These are phyloP conservation scores for Copsychus sechellarum DNA, from an alignment of 2,113 vertebrate genomes.

Conservation along the genomic window DNA sequence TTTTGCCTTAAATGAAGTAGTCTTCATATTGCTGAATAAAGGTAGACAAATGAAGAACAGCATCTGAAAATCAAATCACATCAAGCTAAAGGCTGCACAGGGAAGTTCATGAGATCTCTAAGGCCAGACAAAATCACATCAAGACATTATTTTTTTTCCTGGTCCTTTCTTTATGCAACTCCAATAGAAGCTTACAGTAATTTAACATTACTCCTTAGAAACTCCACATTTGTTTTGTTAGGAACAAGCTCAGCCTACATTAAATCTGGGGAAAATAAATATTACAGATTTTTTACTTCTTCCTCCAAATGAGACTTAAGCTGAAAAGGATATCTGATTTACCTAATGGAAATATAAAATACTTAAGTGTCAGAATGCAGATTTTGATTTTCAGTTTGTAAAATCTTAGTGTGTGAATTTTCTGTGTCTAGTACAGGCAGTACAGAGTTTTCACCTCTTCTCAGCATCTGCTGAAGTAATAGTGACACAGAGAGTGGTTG, in stretches of 20 bases:
- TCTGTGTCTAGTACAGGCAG: neutral
- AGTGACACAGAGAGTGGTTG: neutral
- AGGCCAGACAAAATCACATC: neutral
- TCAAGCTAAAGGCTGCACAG: neutral
- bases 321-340: neutral
- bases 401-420: neutral
- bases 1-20: neutral
- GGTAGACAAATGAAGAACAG: neutral
- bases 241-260: neutral
- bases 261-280: neutral
- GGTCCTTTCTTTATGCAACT: neutral
- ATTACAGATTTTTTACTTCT: neutral
- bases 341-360: neutral
- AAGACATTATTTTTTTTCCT: neutral
- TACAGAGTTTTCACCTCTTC: neutral
- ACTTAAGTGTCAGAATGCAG: neutral
- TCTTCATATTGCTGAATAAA: neutral
- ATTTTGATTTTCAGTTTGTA: neutral
- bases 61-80: neutral
- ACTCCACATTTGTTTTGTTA: neutral
- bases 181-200: neutral
- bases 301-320: neutral
- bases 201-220: neutral
- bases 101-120: neutral
- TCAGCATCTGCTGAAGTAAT: neutral